Conservation (phyloP, 2,888 invertebrate genomes). For the Acanthosepion lycidas region DNA sequence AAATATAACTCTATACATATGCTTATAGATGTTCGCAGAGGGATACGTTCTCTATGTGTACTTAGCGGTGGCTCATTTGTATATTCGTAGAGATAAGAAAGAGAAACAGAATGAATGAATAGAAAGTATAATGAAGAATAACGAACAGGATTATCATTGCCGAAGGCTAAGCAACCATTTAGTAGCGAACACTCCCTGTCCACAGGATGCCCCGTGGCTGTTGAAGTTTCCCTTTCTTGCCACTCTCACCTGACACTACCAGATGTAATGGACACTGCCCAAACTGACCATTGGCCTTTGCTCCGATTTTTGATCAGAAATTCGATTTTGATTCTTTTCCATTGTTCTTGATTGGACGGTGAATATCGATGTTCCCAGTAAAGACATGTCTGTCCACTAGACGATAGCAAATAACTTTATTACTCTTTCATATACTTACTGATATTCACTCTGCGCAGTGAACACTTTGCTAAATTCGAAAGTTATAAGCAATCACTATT, state of each 20-base stretch:
- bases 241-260: background rate
- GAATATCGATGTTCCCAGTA: background rate
- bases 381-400: background rate
- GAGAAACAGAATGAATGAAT: background rate
- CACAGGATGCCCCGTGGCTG: background rate
- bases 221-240: background rate
- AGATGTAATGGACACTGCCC: constrained; percentile 16
- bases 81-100: background rate
- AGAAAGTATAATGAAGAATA: background rate
- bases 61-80: background rate
- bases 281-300: background rate
- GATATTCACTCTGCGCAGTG: background rate
- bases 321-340: constrained; percentile 1
- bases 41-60: background rate
- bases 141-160: background rate
- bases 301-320: background rate
- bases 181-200: background rate
- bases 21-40: background rate
- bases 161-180: background rate
- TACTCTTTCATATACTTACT: background rate
- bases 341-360: background rate
- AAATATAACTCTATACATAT: background rate
- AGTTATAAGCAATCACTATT: background rate
- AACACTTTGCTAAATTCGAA: background rate
- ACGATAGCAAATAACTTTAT: background rate